These are phyloP conservation scores for Sylvilagus floridanus DNA, from an alignment of 2,797 vertebrate genomes.

Conservation along the genomic window DNA sequence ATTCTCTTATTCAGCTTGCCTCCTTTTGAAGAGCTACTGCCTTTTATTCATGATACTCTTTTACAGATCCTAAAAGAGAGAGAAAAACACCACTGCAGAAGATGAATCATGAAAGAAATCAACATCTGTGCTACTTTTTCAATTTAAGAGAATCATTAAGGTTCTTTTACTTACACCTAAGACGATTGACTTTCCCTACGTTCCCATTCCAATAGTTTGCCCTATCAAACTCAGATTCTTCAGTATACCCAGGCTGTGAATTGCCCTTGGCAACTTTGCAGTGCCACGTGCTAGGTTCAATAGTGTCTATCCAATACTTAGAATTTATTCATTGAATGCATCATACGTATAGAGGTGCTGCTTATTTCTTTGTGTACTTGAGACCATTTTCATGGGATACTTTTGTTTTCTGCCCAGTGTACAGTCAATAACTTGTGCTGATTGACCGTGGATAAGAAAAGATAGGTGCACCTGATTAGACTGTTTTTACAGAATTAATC, in stretches of 20 bases:
- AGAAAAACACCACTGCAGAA: not conserved
- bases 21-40: not conserved
- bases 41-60: slow-evolving; percentile 13
- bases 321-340: slow-evolving; percentile 35
- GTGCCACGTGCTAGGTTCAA: slow-evolving; percentile 46
- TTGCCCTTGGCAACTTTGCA: slow-evolving; percentile 35
- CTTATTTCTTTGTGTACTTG: slow-evolving; percentile 52
- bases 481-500: slow-evolving; percentile 44
- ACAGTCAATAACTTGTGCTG: not conserved
- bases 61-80: not conserved
- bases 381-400: slow-evolving; percentile 48
- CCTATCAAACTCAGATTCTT: not conserved
- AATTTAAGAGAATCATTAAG: slow-evolving; percentile 60
- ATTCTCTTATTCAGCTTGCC: slow-evolving; percentile 5
- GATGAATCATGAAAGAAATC: slow-evolving; percentile 43
- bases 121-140: slow-evolving; percentile 24
- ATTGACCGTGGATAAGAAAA: not conserved
- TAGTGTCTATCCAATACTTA: slow-evolving; percentile 56
- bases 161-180: slow-evolving; percentile 61
- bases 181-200: slow-evolving; percentile 33
- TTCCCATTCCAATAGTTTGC: not conserved
- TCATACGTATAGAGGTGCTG: not conserved
- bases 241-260: not conserved
- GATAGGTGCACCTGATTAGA: not conserved
- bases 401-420: slow-evolving; percentile 46